A percentile compares a stretch with the other conserved stretches of the same genome.
Evolutionary conservation across 2,888 invertebrate species (phyloP).

Genomic region (Aelia acuminata): DNA sequence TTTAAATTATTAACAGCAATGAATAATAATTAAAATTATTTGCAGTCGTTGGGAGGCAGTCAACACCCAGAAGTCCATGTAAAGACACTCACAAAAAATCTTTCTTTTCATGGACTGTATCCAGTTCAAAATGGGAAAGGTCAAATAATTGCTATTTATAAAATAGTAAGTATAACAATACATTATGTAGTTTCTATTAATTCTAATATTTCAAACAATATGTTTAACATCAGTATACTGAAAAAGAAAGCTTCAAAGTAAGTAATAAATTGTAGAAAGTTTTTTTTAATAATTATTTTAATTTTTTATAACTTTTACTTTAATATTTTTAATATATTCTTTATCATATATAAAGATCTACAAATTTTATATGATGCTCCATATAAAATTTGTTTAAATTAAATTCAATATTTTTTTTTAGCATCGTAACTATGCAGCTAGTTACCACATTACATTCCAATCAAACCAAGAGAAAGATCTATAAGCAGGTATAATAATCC

Average conservation of each 20-base stretch:
- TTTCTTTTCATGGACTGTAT: background rate
- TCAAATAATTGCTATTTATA: constrained; percentile 7
- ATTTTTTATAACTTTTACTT: too few species aligned
- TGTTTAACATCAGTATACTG: background rate
- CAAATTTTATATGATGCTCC: too few species aligned
- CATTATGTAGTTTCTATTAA: background rate
- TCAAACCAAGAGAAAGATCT: background rate
- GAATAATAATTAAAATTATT: background rate
- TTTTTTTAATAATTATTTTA: too few species aligned
- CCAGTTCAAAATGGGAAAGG: constrained; percentile 21
- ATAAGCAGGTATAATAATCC: background rate
- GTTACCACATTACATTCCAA: background rate
- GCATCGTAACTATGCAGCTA: background rate
- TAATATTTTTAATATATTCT: too few species aligned
- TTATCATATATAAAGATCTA: too few species aligned
- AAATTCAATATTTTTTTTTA: background rate
- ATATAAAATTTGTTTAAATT: too few species aligned
- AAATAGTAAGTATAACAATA: background rate
- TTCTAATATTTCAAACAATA: background rate
- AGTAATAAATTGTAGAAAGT: too few species aligned
- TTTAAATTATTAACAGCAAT: background rate
- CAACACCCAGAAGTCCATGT: background rate
- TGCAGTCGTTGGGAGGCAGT: background rate
- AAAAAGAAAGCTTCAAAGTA: background rate
- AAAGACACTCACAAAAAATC: background rate